These are phyloP conservation scores for Pachycephus smyrnensis DNA, from an alignment of 2,888 invertebrate genomes.

Conservation along the genomic window DNA sequence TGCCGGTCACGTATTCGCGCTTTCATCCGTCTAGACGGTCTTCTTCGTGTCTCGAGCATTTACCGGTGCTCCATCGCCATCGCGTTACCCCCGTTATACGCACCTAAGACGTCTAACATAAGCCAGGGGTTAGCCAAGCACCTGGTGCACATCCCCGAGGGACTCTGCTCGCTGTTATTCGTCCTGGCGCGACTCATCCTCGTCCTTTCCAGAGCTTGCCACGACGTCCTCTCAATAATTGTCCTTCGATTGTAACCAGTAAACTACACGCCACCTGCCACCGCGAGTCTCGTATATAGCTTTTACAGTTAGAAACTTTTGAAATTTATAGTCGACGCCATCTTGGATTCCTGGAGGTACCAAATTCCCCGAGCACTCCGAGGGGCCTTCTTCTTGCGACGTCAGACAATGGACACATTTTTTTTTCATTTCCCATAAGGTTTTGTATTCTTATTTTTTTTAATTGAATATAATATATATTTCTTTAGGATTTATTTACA, in stretches of 20 bases:
- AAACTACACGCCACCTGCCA: constrained; percentile 14
- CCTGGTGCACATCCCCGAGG: constrained; percentile 65
- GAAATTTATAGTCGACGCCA: constrained; percentile 15
- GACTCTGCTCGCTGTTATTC: constrained; percentile 62
- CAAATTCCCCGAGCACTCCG: neutral
- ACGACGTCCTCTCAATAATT: constrained; percentile 21
- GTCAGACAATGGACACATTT: neutral
- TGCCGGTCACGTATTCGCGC: constrained; percentile 48
- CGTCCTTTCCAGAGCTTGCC: constrained; percentile 8
- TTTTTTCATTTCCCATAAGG: neutral
- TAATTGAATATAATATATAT: neutral
- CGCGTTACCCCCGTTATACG: constrained; percentile 25
- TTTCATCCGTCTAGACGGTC: constrained; percentile 42
- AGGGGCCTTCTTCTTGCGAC: neutral
- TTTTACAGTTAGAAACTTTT: constrained; percentile 6
- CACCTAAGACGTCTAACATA: constrained; percentile 57
- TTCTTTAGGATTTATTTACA: neutral
- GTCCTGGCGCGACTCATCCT: constrained; percentile 48
- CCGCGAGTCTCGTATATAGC: neutral
- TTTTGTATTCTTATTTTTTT: neutral
- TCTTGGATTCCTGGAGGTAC: neutral
- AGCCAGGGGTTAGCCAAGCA: constrained; percentile 58
- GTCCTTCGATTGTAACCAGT: constrained; percentile 23
- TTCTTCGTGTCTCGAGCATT: constrained; percentile 19
- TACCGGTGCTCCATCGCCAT: neutral